phyloP scores from a whole-genome alignment of 2,888 invertebrate species.

The Dasypogon diadema region DNA sequence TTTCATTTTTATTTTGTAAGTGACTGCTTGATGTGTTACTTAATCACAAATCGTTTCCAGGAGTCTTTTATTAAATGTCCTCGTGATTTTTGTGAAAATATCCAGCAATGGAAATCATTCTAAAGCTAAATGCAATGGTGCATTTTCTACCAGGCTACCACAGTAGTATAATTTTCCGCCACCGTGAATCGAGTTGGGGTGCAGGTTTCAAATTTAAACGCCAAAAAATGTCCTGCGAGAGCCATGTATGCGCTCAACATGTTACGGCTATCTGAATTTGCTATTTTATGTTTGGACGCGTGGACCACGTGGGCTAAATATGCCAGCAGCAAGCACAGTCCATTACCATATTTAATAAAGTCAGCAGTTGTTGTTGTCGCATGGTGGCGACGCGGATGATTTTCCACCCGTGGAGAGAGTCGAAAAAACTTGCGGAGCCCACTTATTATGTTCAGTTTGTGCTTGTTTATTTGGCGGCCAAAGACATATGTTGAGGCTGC shows the following conservation, averaged over 20 bases:
- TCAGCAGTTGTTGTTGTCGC: constrained; percentile 43
- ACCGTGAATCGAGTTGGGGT: neutral
- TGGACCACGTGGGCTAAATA: constrained; percentile 46
- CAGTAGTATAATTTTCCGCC: neutral
- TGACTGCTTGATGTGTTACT: constrained; percentile 16
- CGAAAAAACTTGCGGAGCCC: constrained; percentile 13
- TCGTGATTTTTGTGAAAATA: neutral
- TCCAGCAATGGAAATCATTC: neutral
- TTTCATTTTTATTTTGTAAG: neutral
- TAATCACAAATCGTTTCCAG: neutral
- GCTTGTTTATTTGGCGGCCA: constrained; percentile 46
- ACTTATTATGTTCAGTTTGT: constrained; percentile 47
- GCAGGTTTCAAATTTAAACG: constrained; percentile 21
- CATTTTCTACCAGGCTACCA: neutral
- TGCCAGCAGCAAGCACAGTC: constrained; percentile 38
- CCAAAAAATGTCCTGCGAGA: constrained; percentile 9
- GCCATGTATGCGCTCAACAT: constrained; percentile 10
- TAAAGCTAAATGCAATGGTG: neutral
- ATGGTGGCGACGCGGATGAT: constrained; percentile 36
- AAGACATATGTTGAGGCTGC: constrained; percentile 52
- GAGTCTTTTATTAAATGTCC: neutral
- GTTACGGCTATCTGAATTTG: constrained; percentile 22
- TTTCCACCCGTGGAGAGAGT: neutral
- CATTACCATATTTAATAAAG: constrained; percentile 51
- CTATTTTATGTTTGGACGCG: constrained; percentile 39